phyloP scores from a whole-genome alignment of 2,113 vertebrate species.

The Engystomops pustulosus region DNA sequence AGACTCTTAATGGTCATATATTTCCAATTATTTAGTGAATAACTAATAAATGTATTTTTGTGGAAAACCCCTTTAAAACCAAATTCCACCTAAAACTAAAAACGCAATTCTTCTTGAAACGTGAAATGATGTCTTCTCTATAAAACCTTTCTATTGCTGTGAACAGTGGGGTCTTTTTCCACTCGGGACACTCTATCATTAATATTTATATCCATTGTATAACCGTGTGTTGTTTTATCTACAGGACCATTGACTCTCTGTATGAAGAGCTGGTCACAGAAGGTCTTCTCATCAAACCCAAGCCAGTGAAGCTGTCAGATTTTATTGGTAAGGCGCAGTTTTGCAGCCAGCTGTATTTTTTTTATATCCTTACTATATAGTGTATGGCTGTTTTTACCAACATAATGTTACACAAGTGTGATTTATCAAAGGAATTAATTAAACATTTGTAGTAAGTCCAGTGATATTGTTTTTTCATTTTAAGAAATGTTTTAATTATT shows the following conservation, averaged over 20 bases:
- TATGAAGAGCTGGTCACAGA: conserved; percentile 79
- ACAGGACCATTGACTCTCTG: conserved; percentile 81
- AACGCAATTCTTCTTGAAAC: not conserved
- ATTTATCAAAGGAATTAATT: no score
- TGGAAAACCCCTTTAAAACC: no score
- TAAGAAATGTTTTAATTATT: no score
- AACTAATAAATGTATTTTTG: no score
- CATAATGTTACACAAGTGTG: not conserved
- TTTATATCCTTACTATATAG: not conserved
- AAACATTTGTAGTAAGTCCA: no score
- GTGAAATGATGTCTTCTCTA: not conserved
- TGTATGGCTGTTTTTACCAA: not conserved
- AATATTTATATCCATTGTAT: not conserved
- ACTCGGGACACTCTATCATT: not conserved
- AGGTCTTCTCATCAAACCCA: conserved; percentile 75
- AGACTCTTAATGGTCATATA: no score
- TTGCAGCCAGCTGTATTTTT: not conserved
- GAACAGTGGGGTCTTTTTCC: not conserved
- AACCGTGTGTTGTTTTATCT: conserved; percentile 55
- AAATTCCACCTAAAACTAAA: no score
- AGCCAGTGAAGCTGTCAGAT: conserved; percentile 75
- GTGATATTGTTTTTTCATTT: no score
- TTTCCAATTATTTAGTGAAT: no score
- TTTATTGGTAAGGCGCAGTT: conserved; percentile 77
- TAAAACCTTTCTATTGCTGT: not conserved